Percentiles rank a stretch among this genome's conserved stretches.
phyloP scores from a whole-genome alignment of 64 coral and sea anemone species.

The Acropora tenuis region DNA sequence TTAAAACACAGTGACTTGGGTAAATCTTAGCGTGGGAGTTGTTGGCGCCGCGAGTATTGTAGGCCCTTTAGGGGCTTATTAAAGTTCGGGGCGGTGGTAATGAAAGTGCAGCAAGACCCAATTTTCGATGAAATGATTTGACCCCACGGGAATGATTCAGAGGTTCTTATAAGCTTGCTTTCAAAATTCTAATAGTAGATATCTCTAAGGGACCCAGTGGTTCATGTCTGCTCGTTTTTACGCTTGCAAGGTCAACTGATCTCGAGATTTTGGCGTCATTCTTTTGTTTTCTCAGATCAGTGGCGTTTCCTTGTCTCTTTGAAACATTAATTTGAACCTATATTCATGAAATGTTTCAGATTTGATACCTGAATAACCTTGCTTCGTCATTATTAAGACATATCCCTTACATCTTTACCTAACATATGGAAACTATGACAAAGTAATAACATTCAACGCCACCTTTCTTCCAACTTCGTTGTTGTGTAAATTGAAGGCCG shows the following conservation, averaged over 20 bases:
- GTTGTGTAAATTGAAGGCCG: slow-evolving; percentile 64
- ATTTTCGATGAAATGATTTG: neutral
- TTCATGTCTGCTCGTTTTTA: too few relatives aligned
- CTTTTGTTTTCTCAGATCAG: too few relatives aligned
- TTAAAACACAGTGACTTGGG: too few relatives aligned
- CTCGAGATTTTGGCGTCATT: too few relatives aligned
- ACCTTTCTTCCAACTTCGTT: slow-evolving; percentile 89
- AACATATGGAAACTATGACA: neutral
- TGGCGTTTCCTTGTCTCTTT: too few relatives aligned
- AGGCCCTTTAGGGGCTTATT: neutral
- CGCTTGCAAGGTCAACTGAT: too few relatives aligned
- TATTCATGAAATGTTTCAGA: too few relatives aligned
- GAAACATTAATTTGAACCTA: too few relatives aligned
- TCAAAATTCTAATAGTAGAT: neutral
- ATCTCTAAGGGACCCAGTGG: neutral
- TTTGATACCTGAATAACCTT: too few relatives aligned
- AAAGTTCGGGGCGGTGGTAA: neutral
- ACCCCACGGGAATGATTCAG: neutral
- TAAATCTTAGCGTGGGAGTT: too few relatives aligned
- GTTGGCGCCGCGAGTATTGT: too few relatives aligned
- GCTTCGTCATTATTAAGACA: neutral
- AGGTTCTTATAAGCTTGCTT: neutral
- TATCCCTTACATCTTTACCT: neutral
- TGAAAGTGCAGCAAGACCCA: neutral
- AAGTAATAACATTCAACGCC: neutral